phyloP scores from a whole-genome alignment of 2,888 invertebrate species.

The Iphiclides podalirius region DNA sequence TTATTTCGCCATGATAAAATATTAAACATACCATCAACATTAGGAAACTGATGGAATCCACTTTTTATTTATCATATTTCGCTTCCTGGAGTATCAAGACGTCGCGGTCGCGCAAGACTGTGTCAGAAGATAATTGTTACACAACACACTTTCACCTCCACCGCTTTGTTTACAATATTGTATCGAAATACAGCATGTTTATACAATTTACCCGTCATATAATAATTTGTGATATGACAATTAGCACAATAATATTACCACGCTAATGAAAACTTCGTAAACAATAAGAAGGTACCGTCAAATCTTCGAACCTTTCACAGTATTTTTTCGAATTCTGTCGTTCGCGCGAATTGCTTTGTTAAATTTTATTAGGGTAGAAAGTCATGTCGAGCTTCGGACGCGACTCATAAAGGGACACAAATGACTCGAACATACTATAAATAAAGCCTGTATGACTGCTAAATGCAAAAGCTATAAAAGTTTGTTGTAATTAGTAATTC shows the following conservation, averaged over 20 bases:
- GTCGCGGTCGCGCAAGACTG: not conserved
- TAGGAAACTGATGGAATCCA: too few relatives aligned
- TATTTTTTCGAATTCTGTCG: too few relatives aligned
- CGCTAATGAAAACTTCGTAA: too few relatives aligned
- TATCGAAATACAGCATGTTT: conserved; percentile 12
- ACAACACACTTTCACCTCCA: conserved; percentile 25
- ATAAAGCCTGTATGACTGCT: conserved; percentile 14
- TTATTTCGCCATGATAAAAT: not conserved
- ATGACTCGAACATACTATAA: conserved; percentile 8
- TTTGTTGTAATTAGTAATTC: conserved; percentile 3
- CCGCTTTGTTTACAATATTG: conserved; percentile 21
- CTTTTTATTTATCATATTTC: not conserved
- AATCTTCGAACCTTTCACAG: too few relatives aligned
- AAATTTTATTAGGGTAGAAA: conserved; percentile 10
- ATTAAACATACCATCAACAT: too few relatives aligned
- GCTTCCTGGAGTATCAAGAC: conserved; percentile 15
- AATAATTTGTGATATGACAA: not conserved
- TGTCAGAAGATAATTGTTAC: conserved; percentile 22
- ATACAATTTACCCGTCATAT: not conserved
- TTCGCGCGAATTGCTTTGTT: too few relatives aligned
- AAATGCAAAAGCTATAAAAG: conserved; percentile 7
- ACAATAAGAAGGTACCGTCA: too few relatives aligned
- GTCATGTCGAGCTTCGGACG: not conserved
- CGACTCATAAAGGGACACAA: conserved; percentile 4
- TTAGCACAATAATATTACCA: too few relatives aligned